Conservation (phyloP, 2,888 invertebrate genomes). For the Homarus gammarus region DNA sequence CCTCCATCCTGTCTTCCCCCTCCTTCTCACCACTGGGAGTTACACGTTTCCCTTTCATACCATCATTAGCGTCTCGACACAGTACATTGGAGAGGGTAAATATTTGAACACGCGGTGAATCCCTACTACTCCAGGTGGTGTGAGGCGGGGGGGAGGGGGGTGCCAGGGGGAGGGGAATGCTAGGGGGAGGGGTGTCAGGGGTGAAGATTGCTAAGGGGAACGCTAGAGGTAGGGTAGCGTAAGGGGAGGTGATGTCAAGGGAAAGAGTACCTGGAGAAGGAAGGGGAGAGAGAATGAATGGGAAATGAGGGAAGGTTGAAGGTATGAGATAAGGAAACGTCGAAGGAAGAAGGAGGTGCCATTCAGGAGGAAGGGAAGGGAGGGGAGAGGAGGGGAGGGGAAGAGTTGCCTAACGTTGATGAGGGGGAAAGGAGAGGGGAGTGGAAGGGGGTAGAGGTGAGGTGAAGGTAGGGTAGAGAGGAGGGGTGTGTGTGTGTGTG, state of each 20-base stretch:
- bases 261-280: neutral
- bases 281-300: neutral
- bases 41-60: constrained; percentile 35
- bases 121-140: constrained; percentile 8
- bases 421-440: neutral
- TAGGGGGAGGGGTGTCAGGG: neutral
- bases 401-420: neutral
- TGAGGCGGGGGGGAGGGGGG: constrained; percentile 19
- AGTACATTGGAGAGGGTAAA: constrained; percentile 20
- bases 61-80: constrained; percentile 38
- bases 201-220: constrained; percentile 2
- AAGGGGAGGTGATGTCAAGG: neutral
- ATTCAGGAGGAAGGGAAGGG: constrained; percentile 12
- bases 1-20: neutral
- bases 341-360: constrained; percentile 4
- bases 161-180: constrained; percentile 7
- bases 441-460: neutral
- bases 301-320: neutral
- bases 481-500: too few species aligned
- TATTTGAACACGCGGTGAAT: constrained; percentile 31
- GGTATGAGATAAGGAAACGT: constrained; percentile 3
- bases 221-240: neutral
- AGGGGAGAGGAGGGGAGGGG: neutral
- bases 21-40: constrained; percentile 7
- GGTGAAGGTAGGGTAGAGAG: neutral